Base-by-base conservation (phyloP, 2,113 vertebrate genomes). In the Chaetodon trifascialis region DNA sequence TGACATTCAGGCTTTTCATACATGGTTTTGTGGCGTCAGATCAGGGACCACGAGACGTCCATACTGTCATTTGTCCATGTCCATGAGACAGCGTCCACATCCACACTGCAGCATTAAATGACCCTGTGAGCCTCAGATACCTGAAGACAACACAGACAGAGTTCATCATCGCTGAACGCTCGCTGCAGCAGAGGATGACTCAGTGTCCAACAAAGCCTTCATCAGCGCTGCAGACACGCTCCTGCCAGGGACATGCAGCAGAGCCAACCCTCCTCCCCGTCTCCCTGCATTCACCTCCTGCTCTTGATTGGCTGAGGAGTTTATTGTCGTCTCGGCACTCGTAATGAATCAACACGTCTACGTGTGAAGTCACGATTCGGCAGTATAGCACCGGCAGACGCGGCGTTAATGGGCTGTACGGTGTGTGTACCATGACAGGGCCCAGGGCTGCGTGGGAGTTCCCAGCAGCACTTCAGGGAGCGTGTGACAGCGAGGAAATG, bases 361-460 rank as follows among this genome's bases (percentile, higher is more conserved):
- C 19, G 49, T 21, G 49, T 47, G 23, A n/a, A 81, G 79, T 87
- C 84, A 91, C 82, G 70, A 85, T 62, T 73, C 76, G 17, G 75
- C 76, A 71, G 83, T 63, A 58, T 1, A 64, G 38, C 76, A 16
- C 0, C 12, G 51, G 67, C 1, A 65, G 56, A 47, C 23, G 21
- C 1, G 16, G 19, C 44, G 25, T 30, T 47, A 66, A 47, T 66
- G 23, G 44, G 65, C 46, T 67, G 46, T 12, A 59, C 58, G 15
- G 52, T 70, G 70, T 58, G 16, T 58, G 64, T 34, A 7, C 69
- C 9, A 21, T 4, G 16, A 73, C 14, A 25, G n/a, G 14, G 30
- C 64, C 67, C 73, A 59, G 19, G 71, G 64, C 69, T 70, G 70
- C 46, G 83, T 76, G 80, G 66, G 76, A 77, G 80, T 83, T 84